A percentile compares a stretch with the other conserved stretches of the same genome.
These are phyloP conservation scores for Hirundichthys speculiger DNA, from an alignment of 2,113 vertebrate species.

Conservation along the genomic window DNA sequence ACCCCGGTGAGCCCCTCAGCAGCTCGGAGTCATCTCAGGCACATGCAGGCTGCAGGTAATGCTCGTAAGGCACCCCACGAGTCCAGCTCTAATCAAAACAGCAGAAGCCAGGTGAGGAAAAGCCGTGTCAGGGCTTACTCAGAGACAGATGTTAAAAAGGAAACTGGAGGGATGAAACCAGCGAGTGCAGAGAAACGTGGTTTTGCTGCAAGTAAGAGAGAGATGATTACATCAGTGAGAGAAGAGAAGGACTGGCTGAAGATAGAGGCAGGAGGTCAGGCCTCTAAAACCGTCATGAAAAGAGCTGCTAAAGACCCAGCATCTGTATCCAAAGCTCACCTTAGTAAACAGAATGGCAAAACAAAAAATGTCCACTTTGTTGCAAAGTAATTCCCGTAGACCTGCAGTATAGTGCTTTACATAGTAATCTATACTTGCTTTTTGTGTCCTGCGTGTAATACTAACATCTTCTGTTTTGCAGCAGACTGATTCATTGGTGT, in stretches of 20 bases:
- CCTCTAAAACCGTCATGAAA: slow-evolving; percentile 63
- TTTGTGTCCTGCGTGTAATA: slow-evolving; percentile 66
- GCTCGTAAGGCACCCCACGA: slow-evolving; percentile 66
- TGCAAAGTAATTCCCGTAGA: slow-evolving; percentile 66
- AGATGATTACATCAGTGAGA: slow-evolving; percentile 61
- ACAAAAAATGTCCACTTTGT: slow-evolving; percentile 78
- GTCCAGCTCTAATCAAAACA: slow-evolving; percentile 45
- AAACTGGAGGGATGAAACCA: slow-evolving; percentile 53
- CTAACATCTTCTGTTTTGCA: slow-evolving; percentile 63
- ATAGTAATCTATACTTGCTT: slow-evolving; percentile 65
- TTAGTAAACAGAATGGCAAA: slow-evolving; percentile 72
- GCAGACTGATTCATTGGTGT: slow-evolving; percentile 52
- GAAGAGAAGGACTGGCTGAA: slow-evolving; percentile 72
- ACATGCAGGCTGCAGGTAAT: slow-evolving; percentile 76
- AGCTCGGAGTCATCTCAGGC: slow-evolving; percentile 69
- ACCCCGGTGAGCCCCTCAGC: slow-evolving; percentile 75
- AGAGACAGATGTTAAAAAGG: slow-evolving; percentile 74
- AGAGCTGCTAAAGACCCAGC: slow-evolving; percentile 63
- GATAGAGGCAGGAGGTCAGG: slow-evolving; percentile 51
- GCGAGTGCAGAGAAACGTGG: slow-evolving; percentile 64
- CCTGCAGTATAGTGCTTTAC: slow-evolving; percentile 39
- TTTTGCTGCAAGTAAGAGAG: slow-evolving; percentile 60
- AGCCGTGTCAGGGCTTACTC: slow-evolving; percentile 67
- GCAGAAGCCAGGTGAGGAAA: slow-evolving; percentile 63
- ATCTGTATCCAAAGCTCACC: slow-evolving; percentile 60